These are phyloP conservation scores for Stenurella melanura DNA, from an alignment of 2,888 invertebrate species.

Conservation along the genomic window DNA sequence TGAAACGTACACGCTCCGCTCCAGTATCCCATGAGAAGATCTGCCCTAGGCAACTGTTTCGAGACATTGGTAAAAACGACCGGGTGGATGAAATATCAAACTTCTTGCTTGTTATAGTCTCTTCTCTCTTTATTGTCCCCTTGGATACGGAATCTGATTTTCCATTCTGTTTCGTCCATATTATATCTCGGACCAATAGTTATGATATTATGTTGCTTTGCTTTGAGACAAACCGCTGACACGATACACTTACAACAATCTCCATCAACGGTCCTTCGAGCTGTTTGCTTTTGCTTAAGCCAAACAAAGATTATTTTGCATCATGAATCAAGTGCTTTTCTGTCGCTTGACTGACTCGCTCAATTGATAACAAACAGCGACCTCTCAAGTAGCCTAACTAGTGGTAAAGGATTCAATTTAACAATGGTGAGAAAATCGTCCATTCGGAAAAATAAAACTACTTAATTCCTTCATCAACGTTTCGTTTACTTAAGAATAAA, in stretches of 20 bases:
- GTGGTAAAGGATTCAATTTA: too few relatives aligned
- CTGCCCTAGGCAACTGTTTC: conserved; percentile 57
- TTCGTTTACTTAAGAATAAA: too few relatives aligned
- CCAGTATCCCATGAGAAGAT: conserved; percentile 33
- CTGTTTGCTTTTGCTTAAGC: conserved; percentile 21
- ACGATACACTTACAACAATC: conserved; percentile 11
- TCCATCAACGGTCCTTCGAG: conserved; percentile 22
- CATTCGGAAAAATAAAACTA: too few relatives aligned
- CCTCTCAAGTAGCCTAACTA: not conserved
- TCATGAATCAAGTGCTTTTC: conserved; percentile 13
- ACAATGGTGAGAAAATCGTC: too few relatives aligned
- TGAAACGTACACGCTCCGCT: conserved; percentile 40
- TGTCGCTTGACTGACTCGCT: conserved; percentile 10
- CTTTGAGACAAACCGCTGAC: conserved; percentile 28
- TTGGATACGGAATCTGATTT: conserved; percentile 65
- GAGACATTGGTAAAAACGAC: conserved; percentile 57
- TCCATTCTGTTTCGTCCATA: conserved; percentile 55
- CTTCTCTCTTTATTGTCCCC: conserved; percentile 65
- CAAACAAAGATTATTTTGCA: conserved; percentile 25
- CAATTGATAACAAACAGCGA: conserved; percentile 12
- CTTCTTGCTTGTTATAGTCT: conserved; percentile 62
- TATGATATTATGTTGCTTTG: conserved; percentile 28
- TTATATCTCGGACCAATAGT: conserved; percentile 36
- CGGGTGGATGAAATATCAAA: conserved; percentile 58
- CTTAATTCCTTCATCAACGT: too few relatives aligned